Evolutionary conservation across 1,140 invertebrate genomes (phyloP), one percentile per base, ranked within the genome.

Genomic region (Drosophila pandora): DNA sequence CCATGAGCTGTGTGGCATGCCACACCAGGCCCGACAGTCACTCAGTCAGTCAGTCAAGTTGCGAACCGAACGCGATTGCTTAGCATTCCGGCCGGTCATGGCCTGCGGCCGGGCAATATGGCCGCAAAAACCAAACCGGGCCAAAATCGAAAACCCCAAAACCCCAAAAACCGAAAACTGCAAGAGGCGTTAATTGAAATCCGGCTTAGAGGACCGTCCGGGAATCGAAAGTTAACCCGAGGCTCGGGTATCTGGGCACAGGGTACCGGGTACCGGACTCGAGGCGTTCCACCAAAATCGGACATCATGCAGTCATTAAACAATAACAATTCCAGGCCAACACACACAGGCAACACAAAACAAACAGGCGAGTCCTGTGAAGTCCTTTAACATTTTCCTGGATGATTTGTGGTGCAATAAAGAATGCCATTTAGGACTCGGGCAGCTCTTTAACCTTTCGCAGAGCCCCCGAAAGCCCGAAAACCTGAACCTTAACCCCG

Each of bases 391-490:
- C 65, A 69, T 69, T 69, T 69, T 52, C 50, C 52, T 47, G 25
- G 58, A 85, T 87, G 80, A 84, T 84, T 84, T 84, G 80, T 84
- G 81, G 67, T 85, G 77, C 67, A 85, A 84, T 80, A 80, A 85
- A 85, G 84, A 80, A 68, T 58, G 32, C 62, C 73, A 84, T 84
- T 85, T 84, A 80, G 84, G 9, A 76, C 45, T 28, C 23, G 55
- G 28, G 34, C 41, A 45, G 45, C 69, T 74, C 69, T 63, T 74
- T 74, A 74, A 64, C 70, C 71, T 75, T 75, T 75, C 65, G 60
- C 41, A 12, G n/a, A 21, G n/a, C 41, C 41, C 41, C 13, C 13
- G 21, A 13, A 62, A 34, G 52, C 60, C 17, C 41, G 2, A 43
- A 21, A 60, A 50, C 37, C 41, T 47, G 43, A 47, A 47, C 43